A percentile compares a stretch with the other conserved stretches of the same genome.
phyloP scores from a whole-genome alignment of 2,797 vertebrate species.

The Sebastes baramenuke region DNA sequence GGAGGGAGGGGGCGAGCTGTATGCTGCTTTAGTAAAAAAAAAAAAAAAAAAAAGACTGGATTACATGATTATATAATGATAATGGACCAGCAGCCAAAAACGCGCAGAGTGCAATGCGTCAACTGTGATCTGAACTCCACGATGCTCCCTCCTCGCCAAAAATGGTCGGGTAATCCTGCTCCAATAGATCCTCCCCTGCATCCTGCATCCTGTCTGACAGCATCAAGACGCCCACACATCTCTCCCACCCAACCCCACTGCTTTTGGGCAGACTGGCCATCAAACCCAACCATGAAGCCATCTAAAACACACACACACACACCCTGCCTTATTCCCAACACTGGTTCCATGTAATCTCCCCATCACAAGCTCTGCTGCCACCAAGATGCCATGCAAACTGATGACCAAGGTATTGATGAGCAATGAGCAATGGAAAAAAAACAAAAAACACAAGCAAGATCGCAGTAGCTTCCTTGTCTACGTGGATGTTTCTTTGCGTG shows the following conservation, averaged over 20 bases:
- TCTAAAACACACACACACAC: neutral
- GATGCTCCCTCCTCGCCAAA: slow-evolving; percentile 68
- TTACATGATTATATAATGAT: slow-evolving; percentile 67
- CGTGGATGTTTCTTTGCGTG: slow-evolving; percentile 28
- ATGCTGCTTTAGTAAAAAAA: slow-evolving; percentile 17
- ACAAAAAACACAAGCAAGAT: neutral
- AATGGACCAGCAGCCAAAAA: slow-evolving; percentile 47
- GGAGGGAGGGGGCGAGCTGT: slow-evolving; percentile 20
- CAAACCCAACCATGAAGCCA: slow-evolving; percentile 13
- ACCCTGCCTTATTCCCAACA: neutral
- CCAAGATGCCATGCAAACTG: slow-evolving; percentile 23
- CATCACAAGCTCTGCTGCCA: slow-evolving; percentile 3
- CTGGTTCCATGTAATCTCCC: neutral
- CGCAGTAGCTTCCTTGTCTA: neutral
- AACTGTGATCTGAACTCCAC: slow-evolving; percentile 67
- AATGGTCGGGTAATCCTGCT: slow-evolving; percentile 69
- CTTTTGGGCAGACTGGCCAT: slow-evolving; percentile 15
- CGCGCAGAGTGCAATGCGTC: slow-evolving; percentile 70
- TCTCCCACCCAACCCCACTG: slow-evolving; percentile 11
- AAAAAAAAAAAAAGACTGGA: slow-evolving; percentile 3
- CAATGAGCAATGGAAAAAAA: neutral
- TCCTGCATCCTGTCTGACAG: slow-evolving; percentile 64
- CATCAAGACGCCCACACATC: slow-evolving; percentile 61
- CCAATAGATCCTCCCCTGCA: slow-evolving; percentile 52
- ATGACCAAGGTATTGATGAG: slow-evolving; percentile 21